A percentile compares a stretch with the other conserved stretches of the same genome.
Conservation (phyloP, 2,797 vertebrate genomes). For the Luscinia luscinia region DNA sequence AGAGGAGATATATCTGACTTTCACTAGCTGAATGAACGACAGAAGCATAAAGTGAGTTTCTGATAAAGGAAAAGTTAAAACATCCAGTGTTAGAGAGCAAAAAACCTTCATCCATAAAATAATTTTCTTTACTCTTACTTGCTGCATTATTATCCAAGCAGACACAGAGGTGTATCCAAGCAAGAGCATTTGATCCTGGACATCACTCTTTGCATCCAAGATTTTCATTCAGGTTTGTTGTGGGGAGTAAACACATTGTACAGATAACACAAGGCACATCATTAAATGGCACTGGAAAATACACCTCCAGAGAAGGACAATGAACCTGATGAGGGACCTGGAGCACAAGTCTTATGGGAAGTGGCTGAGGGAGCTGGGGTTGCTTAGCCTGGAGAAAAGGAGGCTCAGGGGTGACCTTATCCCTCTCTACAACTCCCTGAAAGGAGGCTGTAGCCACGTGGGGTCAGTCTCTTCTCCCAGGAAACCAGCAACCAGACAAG, state of each 20-base stretch:
- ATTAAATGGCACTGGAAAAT: neutral
- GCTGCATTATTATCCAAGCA: neutral
- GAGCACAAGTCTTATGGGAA: neutral
- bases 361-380: neutral
- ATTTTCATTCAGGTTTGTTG: neutral
- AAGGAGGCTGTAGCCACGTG: neutral
- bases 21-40: neutral
- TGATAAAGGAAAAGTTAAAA: neutral
- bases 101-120: neutral
- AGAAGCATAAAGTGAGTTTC: neutral
- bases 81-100: neutral
- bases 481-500: neutral
- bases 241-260: neutral
- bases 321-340: neutral
- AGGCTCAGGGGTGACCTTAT: no score
- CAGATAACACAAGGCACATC: neutral
- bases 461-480: neutral
- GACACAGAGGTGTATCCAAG: neutral
- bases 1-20: neutral
- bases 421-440: neutral
- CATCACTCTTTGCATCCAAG: neutral
- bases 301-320: neutral
- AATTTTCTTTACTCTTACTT: neutral
- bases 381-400: neutral
- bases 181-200: neutral